These are phyloP conservation scores for Nyctereutes procyonoides DNA, from an alignment of 2,113 vertebrate genomes.

Conservation along the genomic window DNA sequence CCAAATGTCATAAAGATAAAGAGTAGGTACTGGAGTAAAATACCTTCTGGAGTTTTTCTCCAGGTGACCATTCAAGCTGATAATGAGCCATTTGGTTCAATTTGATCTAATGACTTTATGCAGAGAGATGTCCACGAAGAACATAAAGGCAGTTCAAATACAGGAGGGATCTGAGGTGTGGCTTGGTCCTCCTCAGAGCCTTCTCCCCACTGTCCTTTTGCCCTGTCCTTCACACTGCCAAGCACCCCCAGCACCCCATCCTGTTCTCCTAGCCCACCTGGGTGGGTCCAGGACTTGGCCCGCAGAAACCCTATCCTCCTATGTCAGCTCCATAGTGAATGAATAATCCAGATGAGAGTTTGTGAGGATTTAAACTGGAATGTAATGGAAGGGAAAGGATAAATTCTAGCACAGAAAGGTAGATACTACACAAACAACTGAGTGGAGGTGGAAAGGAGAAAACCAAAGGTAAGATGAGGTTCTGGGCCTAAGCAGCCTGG, in stretches of 20 bases:
- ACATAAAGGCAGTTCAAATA: background rate
- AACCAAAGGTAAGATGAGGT: background rate
- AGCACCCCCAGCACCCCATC: background rate
- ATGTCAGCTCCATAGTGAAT: background rate
- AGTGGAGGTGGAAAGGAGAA: background rate
- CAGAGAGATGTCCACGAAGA: background rate
- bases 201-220: background rate
- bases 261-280: background rate
- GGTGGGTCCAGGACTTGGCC: background rate
- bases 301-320: background rate
- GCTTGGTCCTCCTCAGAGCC: background rate
- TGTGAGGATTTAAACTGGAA: background rate
- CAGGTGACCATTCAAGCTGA: slow-evolving; percentile 28
- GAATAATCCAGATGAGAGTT: background rate
- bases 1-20: slow-evolving; percentile 35
- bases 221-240: background rate
- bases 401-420: background rate
- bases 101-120: background rate
- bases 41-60: slow-evolving; percentile 11
- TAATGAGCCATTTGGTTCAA: background rate
- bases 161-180: background rate
- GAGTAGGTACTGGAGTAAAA: background rate
- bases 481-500: background rate
- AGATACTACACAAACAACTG: background rate
- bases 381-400: background rate